Percentiles rank a stretch among this genome's conserved stretches.
Conservation (phyloP, 2,797 vertebrate species). For the Syncerus caffer region DNA sequence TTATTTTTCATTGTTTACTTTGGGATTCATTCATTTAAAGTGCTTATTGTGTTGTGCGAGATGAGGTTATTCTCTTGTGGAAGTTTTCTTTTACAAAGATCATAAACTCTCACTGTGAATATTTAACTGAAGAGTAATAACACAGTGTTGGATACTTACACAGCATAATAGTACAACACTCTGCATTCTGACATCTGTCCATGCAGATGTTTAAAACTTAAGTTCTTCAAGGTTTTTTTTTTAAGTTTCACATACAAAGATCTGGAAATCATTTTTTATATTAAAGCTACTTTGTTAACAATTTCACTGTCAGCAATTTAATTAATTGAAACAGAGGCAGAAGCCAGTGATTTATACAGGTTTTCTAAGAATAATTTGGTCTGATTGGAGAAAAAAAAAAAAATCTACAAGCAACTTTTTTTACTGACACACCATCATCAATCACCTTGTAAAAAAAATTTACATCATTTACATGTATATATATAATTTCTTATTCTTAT, state of each 20-base stretch:
- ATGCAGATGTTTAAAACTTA: slow-evolving; percentile 81
- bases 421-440: slow-evolving; percentile 43
- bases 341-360: slow-evolving; percentile 59
- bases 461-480: background rate
- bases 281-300: slow-evolving; percentile 77
- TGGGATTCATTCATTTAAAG: slow-evolving; percentile 57
- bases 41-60: slow-evolving; percentile 50
- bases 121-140: slow-evolving; percentile 78
- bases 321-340: slow-evolving; percentile 77
- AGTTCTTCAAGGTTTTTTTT: slow-evolving; percentile 70
- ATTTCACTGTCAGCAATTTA: slow-evolving; percentile 81
- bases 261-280: slow-evolving; percentile 79
- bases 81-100: slow-evolving; percentile 72
- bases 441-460: background rate
- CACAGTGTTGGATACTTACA: slow-evolving; percentile 74
- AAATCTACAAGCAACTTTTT: slow-evolving; percentile 39
- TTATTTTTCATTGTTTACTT: slow-evolving; percentile 73
- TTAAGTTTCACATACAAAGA: slow-evolving; percentile 70
- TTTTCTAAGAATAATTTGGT: slow-evolving; percentile 55
- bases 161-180: slow-evolving; percentile 65
- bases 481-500: slow-evolving; percentile 33
- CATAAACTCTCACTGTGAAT: slow-evolving; percentile 75
- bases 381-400: background rate
- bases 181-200: slow-evolving; percentile 82
- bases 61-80: slow-evolving; percentile 60